Conservation (phyloP, 2,113 vertebrate genomes). For the Oreotragus oreotragus region DNA sequence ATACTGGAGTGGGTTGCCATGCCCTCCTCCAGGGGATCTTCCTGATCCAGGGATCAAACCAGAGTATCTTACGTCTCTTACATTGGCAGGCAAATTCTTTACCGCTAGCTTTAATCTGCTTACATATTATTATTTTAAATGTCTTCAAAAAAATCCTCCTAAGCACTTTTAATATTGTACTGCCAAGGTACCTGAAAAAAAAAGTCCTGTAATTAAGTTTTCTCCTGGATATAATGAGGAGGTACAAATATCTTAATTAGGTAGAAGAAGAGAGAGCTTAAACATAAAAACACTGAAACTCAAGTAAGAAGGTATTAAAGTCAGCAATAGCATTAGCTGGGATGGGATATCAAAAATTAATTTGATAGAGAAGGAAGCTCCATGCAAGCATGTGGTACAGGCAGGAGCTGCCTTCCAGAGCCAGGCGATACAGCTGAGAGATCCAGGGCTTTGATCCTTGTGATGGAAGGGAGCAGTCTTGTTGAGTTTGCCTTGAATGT, state of each 20-base stretch:
- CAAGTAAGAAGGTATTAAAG: no score
- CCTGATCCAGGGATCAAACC: neutral
- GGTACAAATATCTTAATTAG: neutral
- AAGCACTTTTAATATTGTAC: neutral
- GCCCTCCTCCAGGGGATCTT: neutral
- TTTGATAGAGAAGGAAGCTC: neutral
- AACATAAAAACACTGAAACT: fast-evolving
- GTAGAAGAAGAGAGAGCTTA: neutral
- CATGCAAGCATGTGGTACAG: fast-evolving
- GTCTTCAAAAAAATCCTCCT: no score
- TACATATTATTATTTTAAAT: neutral
- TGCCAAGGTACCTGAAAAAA: neutral
- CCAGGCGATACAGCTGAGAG: neutral
- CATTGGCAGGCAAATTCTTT: neutral
- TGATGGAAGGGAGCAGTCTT: neutral
- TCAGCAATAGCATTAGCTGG: neutral
- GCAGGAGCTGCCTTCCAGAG: fast-evolving
- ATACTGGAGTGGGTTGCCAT: neutral
- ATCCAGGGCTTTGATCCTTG: neutral
- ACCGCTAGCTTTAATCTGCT: neutral
- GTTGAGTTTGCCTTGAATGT: neutral
- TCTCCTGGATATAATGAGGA: neutral
- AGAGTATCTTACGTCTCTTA: neutral
- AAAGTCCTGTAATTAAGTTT: neutral
- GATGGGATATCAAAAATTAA: fast-evolving